Conservation (phyloP, 2,797 vertebrate genomes). For the Sebastes kiyomatsui region DNA sequence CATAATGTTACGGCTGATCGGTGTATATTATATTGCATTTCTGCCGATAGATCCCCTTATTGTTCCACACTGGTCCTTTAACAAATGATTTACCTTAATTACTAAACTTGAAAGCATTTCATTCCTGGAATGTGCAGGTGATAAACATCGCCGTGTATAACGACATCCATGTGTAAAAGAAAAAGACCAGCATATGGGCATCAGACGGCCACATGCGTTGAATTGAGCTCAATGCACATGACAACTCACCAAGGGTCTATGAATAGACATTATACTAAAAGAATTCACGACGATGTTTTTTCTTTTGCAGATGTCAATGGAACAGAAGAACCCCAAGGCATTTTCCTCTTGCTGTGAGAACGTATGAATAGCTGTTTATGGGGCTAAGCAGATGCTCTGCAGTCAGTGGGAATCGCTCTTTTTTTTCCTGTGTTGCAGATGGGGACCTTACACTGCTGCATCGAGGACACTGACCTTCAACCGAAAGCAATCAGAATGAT, state of each 20-base stretch:
- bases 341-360: conserved; percentile 16
- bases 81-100: neutral
- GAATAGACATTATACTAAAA: conserved; percentile 14
- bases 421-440: conserved; percentile 44
- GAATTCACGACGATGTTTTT: neutral
- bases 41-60: neutral
- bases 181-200: neutral
- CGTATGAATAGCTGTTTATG: conserved; percentile 44
- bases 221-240: neutral
- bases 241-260: neutral
- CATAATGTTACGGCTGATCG: no score
- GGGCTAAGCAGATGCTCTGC: conserved; percentile 47
- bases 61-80: neutral
- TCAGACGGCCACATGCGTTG: neutral
- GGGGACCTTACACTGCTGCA: conserved; percentile 27
- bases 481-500: conserved; percentile 9
- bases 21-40: no score
- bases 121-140: conserved; percentile 3
- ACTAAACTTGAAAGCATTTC: neutral
- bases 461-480: neutral
- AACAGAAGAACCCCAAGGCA: conserved; percentile 34
- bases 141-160: conserved; percentile 1
- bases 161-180: neutral
- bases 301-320: conserved; percentile 19
- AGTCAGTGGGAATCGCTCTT: conserved; percentile 41